These are phyloP conservation scores for Drosophila anceps DNA, from an alignment of 2,888 invertebrate species.

Conservation along the genomic window DNA sequence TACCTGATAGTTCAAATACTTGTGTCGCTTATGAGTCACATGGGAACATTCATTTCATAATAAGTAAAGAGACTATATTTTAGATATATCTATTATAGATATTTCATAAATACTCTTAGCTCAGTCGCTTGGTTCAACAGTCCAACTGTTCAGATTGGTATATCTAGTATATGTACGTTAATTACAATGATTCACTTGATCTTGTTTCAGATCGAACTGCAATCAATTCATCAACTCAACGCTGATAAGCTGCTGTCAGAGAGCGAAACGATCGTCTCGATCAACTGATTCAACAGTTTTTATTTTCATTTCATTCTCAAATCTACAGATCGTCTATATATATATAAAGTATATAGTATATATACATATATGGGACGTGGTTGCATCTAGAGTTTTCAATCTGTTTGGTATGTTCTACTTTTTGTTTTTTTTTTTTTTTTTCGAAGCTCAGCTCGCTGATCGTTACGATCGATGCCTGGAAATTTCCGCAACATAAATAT, in stretches of 20 bases:
- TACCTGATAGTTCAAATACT: not conserved
- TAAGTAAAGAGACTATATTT: no score
- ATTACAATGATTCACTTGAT: constrained; percentile 6
- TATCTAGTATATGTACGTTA: not conserved
- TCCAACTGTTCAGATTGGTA: not conserved
- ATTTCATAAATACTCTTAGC: not conserved
- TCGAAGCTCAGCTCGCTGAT: no score
- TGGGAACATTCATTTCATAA: no score
- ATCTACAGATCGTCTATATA: not conserved
- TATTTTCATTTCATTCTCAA: constrained; percentile 13
- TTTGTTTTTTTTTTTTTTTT: not conserved
- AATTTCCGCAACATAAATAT: constrained; percentile 62
- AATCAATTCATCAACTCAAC: constrained; percentile 6
- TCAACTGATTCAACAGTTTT: constrained; percentile 10
- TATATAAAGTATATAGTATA: not conserved
- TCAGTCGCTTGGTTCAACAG: not conserved
- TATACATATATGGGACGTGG: not conserved
- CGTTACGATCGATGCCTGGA: constrained; percentile 38
- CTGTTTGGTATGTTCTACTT: not conserved
- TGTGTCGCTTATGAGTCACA: no score
- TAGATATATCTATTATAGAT: not conserved
- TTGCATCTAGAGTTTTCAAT: not conserved
- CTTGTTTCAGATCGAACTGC: constrained; percentile 12
- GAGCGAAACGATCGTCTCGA: constrained; percentile 4
- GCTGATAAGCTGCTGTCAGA: constrained; percentile 17